phyloP scores from a whole-genome alignment of 2,113 vertebrate genomes.

The Sminthopsis crassicaudata region DNA sequence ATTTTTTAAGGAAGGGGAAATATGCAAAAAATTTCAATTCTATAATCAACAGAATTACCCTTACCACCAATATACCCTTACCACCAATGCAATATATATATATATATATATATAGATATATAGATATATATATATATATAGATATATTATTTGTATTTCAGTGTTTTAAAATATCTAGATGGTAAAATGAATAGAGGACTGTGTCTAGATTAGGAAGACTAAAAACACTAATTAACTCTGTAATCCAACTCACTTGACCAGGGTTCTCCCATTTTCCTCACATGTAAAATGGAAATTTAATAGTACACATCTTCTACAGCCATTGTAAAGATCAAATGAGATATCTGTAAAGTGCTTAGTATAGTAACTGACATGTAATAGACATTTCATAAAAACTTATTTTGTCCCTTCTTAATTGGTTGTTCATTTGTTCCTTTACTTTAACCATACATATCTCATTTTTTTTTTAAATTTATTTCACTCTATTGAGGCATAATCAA shows the following conservation, averaged over 20 bases:
- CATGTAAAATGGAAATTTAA: not conserved
- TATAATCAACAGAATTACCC: not conserved
- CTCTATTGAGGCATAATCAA: not conserved
- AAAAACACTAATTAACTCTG: not conserved
- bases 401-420: not conserved
- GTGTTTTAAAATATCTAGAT: not conserved
- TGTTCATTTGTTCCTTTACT: not conserved
- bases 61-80: not conserved
- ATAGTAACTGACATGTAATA: not conserved
- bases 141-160: not conserved
- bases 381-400: not conserved
- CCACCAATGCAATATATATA: not conserved
- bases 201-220: not conserved
- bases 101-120: no score
- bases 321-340: not conserved
- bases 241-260: not conserved
- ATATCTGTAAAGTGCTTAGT: not conserved
- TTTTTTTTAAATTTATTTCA: not conserved
- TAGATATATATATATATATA: no score
- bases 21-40: not conserved
- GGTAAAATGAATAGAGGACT: not conserved
- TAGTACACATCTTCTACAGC: not conserved
- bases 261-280: not conserved
- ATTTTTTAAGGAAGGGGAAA: not conserved
- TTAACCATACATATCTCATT: not conserved